These are phyloP conservation scores for Florisuga fusca DNA, from an alignment of 2,797 vertebrate species.

Conservation along the genomic window DNA sequence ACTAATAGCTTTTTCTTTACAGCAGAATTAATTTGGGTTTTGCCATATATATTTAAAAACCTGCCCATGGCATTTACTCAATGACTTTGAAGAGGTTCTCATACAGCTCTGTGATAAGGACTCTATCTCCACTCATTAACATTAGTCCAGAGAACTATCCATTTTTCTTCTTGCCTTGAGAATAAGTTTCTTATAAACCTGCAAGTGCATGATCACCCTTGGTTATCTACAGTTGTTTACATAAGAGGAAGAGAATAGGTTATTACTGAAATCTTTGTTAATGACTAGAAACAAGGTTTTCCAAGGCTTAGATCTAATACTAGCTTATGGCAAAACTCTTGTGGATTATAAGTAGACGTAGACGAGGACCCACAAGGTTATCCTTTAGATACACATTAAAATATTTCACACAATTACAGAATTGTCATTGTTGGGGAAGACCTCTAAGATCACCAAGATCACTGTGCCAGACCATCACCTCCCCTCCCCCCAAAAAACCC, in stretches of 20 bases:
- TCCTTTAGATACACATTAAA: neutral
- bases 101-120: neutral
- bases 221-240: neutral
- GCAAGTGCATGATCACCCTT: neutral
- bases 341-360: neutral
- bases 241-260: neutral
- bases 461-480: too few species aligned
- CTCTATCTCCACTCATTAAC: neutral
- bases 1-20: neutral
- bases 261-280: neutral
- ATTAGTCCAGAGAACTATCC: neutral
- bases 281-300: neutral
- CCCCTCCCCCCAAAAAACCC: too few species aligned
- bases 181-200: neutral
- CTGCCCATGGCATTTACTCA: neutral
- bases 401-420: neutral
- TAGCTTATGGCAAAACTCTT: neutral
- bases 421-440: too few species aligned
- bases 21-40: neutral
- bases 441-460: too few species aligned
- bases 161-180: neutral
- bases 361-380: neutral
- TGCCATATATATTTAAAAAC: neutral
- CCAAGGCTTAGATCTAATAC: neutral
- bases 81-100: neutral